Evolutionary conservation across 2,113 vertebrate genomes (phyloP).

Genomic region (Brachypodius melanocephalos): DNA sequence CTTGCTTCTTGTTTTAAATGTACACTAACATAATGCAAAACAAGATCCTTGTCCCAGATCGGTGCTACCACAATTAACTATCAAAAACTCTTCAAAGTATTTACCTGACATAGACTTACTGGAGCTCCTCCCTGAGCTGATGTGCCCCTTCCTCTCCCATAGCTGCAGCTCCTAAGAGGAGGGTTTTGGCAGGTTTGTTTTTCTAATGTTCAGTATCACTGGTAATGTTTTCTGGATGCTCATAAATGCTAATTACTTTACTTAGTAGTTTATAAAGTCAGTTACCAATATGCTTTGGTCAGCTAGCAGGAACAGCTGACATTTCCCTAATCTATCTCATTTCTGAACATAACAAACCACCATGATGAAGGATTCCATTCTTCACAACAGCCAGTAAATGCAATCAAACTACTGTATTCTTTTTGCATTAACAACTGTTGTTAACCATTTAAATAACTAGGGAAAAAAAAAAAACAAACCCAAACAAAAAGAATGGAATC

Average conservation of each 20-base stretch:
- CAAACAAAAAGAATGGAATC: constrained; percentile 1
- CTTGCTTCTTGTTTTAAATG: not conserved
- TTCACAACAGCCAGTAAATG: not conserved
- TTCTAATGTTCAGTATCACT: not conserved
- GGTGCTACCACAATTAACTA: not conserved
- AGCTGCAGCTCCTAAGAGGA: not conserved
- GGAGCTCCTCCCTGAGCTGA: not conserved
- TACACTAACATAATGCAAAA: not conserved
- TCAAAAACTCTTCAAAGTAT: not conserved
- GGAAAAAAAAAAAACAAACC: not conserved
- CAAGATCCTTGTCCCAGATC: not conserved
- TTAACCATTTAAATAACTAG: not conserved
- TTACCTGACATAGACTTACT: not conserved
- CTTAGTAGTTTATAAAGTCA: not conserved
- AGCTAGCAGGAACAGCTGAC: not conserved
- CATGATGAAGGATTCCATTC: not conserved
- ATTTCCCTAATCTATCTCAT: not conserved
- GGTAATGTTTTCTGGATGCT: not conserved
- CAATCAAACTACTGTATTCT: not conserved
- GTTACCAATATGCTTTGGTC: not conserved
- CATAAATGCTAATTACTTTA: not conserved
- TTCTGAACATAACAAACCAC: not conserved
- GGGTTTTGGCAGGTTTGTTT: not conserved
- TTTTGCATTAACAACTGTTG: not conserved
- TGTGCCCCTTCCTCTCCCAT: not conserved